These are phyloP conservation scores for Grammomys dolichurus DNA, from an alignment of 2,113 vertebrate genomes.

Conservation along the genomic window DNA sequence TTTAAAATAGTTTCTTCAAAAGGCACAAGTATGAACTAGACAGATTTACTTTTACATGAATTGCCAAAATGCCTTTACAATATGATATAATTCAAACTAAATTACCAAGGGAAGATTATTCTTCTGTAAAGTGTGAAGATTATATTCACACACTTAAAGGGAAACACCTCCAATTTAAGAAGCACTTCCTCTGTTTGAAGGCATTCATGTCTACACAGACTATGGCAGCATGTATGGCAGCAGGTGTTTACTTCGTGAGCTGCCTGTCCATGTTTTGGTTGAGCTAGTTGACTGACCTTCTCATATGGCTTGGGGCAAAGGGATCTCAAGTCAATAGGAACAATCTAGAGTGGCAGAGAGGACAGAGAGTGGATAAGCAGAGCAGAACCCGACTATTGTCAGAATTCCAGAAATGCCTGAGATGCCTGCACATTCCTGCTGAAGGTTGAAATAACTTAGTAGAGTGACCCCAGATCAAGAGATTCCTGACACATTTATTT, in stretches of 20 bases:
- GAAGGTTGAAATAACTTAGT: slow-evolving; percentile 57
- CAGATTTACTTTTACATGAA: background rate
- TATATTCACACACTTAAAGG: slow-evolving; percentile 44
- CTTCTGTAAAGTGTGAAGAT: background rate
- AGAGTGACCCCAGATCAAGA: slow-evolving; percentile 54
- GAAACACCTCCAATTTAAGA: background rate
- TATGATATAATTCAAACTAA: slow-evolving; percentile 49
- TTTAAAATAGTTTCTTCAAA: slow-evolving; percentile 37
- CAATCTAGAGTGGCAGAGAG: background rate
- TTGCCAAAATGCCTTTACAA: slow-evolving; percentile 57
- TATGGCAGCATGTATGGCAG: background rate
- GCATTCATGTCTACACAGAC: background rate
- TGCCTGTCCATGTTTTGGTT: slow-evolving; percentile 26
- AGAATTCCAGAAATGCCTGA: slow-evolving; percentile 78
- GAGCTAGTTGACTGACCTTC: slow-evolving; percentile 46
- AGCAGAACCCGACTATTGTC: slow-evolving; percentile 70
- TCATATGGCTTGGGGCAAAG: slow-evolving; percentile 30
- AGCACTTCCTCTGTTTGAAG: background rate
- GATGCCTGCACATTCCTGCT: slow-evolving; percentile 65
- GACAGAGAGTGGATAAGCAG: slow-evolving; percentile 62
- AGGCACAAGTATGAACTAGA: background rate
- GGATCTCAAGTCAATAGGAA: slow-evolving; percentile 60
- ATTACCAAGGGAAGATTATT: slow-evolving; percentile 22
- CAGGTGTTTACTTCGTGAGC: background rate
- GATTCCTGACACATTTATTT: slow-evolving; percentile 67